Evolutionary conservation across 2,113 vertebrate genomes (phyloP).

Genomic region (Triplophysa siluroides): DNA sequence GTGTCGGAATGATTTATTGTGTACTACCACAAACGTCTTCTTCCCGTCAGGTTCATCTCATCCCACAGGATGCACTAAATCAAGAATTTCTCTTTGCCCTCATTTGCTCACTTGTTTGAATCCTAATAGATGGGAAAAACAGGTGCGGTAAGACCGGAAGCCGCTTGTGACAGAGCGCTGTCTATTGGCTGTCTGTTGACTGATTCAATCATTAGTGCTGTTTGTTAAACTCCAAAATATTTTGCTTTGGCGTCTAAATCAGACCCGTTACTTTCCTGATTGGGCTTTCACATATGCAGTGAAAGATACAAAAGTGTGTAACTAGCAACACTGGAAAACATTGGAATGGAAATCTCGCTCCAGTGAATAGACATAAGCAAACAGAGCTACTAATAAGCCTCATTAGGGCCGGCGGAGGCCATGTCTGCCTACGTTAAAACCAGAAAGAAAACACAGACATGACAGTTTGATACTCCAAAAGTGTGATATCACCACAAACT

Average conservation of each 20-base stretch:
- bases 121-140: slow-evolving; percentile 33
- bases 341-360: background rate
- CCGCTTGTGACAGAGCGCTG: background rate
- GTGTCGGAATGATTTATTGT: slow-evolving; percentile 42
- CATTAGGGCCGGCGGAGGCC: slow-evolving; percentile 54
- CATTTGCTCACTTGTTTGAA: slow-evolving; percentile 41
- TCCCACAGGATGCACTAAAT: slow-evolving; percentile 32
- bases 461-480: background rate
- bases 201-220: slow-evolving; percentile 40
- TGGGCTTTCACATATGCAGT: slow-evolving; percentile 12
- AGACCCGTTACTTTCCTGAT: slow-evolving; percentile 24
- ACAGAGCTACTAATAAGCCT: slow-evolving; percentile 60
- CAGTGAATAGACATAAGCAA: background rate
- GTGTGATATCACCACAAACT: background rate
- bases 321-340: slow-evolving; percentile 19
- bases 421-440: slow-evolving; percentile 6
- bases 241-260: slow-evolving; percentile 30
- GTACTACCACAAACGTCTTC: slow-evolving; percentile 34
- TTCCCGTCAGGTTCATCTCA: slow-evolving; percentile 35
- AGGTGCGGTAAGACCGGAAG: background rate
- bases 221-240: slow-evolving; percentile 41
- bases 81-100: slow-evolving; percentile 41
- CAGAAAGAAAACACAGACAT: background rate
- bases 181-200: slow-evolving; percentile 11
- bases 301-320: background rate